Percentiles rank a stretch among this genome's conserved stretches.
Evolutionary conservation across 2,888 invertebrate species (phyloP).

Genomic region (Drosophila neonasuta): DNA sequence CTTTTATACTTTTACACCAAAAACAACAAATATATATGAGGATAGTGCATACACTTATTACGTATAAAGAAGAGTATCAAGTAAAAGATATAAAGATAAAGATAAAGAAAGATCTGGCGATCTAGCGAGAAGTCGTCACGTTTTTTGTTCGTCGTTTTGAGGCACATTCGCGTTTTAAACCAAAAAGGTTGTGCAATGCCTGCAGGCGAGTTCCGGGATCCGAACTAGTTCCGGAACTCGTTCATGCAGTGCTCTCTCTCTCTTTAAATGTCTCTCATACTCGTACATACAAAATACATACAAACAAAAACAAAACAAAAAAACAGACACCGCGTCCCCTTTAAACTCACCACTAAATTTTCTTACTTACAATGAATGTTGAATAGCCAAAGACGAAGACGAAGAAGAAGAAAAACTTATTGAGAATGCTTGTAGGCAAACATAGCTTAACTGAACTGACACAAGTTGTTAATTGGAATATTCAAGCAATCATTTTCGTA

Average conservation of each 20-base stretch:
- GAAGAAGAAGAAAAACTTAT: neutral
- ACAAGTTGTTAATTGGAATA: constrained; percentile 26
- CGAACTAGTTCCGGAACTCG: constrained; percentile 25
- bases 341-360: constrained; percentile 33
- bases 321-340: constrained; percentile 27
- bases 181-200: constrained; percentile 73
- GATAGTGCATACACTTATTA: constrained; percentile 43
- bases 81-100: constrained; percentile 12
- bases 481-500: constrained; percentile 12
- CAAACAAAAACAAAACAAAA: constrained; percentile 1
- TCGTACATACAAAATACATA: constrained; percentile 36
- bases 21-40: constrained; percentile 43
- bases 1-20: constrained; percentile 81
- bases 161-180: constrained; percentile 68
- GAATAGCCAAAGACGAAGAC: constrained; percentile 13
- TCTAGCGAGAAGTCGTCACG: constrained; percentile 20
- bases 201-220: constrained; percentile 41
- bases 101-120: constrained; percentile 31
- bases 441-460: constrained; percentile 36
- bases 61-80: constrained; percentile 27
- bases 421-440: constrained; percentile 38
- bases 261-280: constrained; percentile 63
- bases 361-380: constrained; percentile 40
- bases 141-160: constrained; percentile 57
- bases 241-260: constrained; percentile 55